phyloP scores from a whole-genome alignment of 2,888 invertebrate species.

The Patella pellucida region DNA sequence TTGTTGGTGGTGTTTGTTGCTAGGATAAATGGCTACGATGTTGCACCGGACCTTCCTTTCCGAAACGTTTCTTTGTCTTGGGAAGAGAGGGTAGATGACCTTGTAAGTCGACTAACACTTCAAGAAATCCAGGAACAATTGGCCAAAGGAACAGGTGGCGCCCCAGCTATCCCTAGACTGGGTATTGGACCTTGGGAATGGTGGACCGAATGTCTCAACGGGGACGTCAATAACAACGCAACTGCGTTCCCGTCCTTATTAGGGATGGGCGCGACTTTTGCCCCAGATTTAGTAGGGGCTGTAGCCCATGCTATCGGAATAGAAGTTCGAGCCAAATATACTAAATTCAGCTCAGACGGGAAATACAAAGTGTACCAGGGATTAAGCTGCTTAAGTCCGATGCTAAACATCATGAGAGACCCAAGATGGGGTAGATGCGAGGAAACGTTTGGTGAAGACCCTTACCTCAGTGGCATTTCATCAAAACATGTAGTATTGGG shows the following conservation, averaged over 20 bases:
- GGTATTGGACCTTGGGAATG: constrained; percentile 18
- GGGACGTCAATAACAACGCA: constrained; percentile 14
- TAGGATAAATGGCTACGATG: too few relatives aligned
- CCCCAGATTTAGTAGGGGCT: constrained; percentile 36
- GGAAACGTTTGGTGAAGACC: constrained; percentile 68
- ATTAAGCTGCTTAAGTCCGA: constrained; percentile 50
- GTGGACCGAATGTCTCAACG: constrained; percentile 20
- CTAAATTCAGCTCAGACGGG: constrained; percentile 26
- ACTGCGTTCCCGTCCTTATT: constrained; percentile 12
- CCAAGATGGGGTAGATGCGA: constrained; percentile 52
- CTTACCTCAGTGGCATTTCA: constrained; percentile 55
- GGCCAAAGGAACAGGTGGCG: constrained; percentile 7
- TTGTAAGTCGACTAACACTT: background rate
- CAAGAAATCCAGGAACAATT: background rate
- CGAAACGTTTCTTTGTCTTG: background rate
- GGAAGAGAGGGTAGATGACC: background rate
- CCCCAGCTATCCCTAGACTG: constrained; percentile 13
- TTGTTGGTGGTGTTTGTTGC: too few relatives aligned
- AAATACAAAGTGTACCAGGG: constrained; percentile 37
- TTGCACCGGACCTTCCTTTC: background rate
- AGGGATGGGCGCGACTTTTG: constrained; percentile 17
- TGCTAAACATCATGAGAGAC: constrained; percentile 53
- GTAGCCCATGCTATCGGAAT: constrained; percentile 40
- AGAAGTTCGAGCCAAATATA: constrained; percentile 37
- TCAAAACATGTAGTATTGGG: constrained; percentile 56